These are phyloP conservation scores for Amphimallon solstitiale DNA, from an alignment of 2,888 invertebrate genomes.

Conservation along the genomic window DNA sequence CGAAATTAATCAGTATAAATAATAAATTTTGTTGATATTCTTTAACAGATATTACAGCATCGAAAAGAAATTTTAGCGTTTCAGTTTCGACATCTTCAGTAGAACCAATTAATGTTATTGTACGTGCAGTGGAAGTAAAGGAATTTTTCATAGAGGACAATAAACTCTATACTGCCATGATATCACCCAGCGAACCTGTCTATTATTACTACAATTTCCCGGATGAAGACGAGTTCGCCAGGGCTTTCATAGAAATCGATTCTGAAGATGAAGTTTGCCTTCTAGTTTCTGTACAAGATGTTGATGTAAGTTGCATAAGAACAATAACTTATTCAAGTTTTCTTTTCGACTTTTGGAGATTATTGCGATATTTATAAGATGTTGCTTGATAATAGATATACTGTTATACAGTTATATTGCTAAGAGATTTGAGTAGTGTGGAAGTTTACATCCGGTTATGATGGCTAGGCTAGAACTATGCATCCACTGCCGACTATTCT, in stretches of 20 bases:
- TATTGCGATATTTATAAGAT: too few relatives aligned
- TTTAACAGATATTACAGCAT: not conserved
- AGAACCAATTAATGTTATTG: conserved; percentile 66
- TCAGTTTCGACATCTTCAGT: conserved; percentile 74
- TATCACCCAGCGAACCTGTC: conserved; percentile 66
- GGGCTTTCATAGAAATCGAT: conserved; percentile 71
- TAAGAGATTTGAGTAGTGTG: too few relatives aligned
- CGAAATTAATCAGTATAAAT: not conserved
- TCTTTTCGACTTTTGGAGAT: not conserved
- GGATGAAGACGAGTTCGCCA: conserved; percentile 53
- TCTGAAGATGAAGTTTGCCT: conserved; percentile 77
- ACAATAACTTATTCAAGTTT: not conserved
- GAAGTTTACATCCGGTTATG: too few relatives aligned
- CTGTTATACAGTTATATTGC: too few relatives aligned
- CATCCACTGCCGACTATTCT: too few relatives aligned
- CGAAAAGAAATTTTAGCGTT: conserved; percentile 66
- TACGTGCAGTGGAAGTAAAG: conserved; percentile 66
- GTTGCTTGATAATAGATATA: too few relatives aligned
- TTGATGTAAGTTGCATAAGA: conserved; percentile 67
- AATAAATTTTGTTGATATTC: not conserved
- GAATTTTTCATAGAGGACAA: conserved; percentile 67
- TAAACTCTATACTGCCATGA: conserved; percentile 52
- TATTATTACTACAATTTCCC: conserved; percentile 71
- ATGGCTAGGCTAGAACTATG: too few relatives aligned
- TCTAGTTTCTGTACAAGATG: conserved; percentile 82